These are phyloP conservation scores for Phalacrocorax pelagicus DNA, from an alignment of 2,113 vertebrate genomes.

Conservation along the genomic window DNA sequence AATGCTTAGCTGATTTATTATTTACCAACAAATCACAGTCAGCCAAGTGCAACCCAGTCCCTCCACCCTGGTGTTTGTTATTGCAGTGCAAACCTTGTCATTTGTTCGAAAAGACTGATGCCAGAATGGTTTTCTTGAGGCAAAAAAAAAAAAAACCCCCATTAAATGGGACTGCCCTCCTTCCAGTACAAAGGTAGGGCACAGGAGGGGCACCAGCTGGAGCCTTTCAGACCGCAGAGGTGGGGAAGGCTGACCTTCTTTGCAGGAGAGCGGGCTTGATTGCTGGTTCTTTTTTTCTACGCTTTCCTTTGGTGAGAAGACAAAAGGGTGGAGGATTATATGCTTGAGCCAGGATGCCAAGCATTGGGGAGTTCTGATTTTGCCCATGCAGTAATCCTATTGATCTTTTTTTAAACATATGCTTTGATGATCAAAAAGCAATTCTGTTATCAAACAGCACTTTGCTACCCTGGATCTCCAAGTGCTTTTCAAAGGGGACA, in stretches of 20 bases:
- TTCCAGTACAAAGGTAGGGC: neutral
- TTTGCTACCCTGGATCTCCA: neutral
- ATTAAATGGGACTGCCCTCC: neutral
- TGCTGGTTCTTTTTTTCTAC: neutral
- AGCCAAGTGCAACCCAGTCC: neutral
- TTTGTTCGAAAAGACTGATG: neutral
- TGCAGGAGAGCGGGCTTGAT: neutral
- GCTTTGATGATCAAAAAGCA: conserved; percentile 12
- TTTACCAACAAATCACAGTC: neutral
- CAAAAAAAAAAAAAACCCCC: neutral
- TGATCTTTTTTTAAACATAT: neutral
- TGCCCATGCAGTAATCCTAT: neutral
- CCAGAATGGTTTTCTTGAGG: neutral
- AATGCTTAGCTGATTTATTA: neutral
- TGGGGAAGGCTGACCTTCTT: neutral
- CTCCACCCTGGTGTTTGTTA: neutral
- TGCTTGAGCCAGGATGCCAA: neutral
- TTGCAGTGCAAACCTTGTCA: neutral
- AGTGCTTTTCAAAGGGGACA: neutral
- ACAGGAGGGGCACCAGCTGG: neutral
- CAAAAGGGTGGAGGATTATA: neutral
- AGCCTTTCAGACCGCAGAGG: neutral
- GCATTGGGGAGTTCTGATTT: neutral
- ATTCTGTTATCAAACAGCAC: neutral
- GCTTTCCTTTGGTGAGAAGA: neutral